Evolutionary conservation across 1,140 invertebrate genomes (phyloP), one percentile per base, ranked within the genome.

Genomic region (Temnothorax curvispinosus): DNA sequence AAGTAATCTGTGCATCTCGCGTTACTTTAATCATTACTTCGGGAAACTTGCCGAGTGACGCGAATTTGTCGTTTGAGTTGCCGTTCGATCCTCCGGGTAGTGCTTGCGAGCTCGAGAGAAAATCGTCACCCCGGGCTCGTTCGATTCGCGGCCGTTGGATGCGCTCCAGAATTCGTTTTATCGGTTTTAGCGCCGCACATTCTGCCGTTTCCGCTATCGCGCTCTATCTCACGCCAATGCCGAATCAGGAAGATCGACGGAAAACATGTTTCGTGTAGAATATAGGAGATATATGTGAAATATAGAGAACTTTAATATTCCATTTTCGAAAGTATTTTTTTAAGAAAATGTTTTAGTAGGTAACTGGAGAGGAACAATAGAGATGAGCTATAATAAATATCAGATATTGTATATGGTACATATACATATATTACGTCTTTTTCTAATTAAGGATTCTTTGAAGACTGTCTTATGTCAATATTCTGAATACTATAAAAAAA

Each of bases 1-100:
- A 50, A 35, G 62, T 38, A 65, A 84, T 84, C 58, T 60, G 69
- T 47, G 80, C 80, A 60, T 84, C 69, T 84, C 32, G 80, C 69
- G 41, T 84, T 84, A 60, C 41, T 75, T 75, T 60, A 84, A 74
- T 84, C 71, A 75, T 84, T 75, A 75, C 80, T 84, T 84, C 32
- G 27, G 54, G 15, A 75, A 84, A 75, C 41, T 84, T 18, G 54
- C 35, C 69, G 69, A 47, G 69, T 71, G 35, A 11, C 38, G 52
- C 67, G 67, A 80, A 32, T 80, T 80, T 67, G 62, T 54, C 80
- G 44, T 75, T 67, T 44, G 21, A 56, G 50, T 56, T 44, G 8
- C 44, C 72, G 56, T 38, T 65, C 84, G 35, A 77, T 85, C 64
- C 84, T 58, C 52, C 47, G 38, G n/a, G n/a, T 47, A 21, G 9